Evolutionary conservation across 2,113 vertebrate species (phyloP).

Genomic region (Tetrax tetrax): DNA sequence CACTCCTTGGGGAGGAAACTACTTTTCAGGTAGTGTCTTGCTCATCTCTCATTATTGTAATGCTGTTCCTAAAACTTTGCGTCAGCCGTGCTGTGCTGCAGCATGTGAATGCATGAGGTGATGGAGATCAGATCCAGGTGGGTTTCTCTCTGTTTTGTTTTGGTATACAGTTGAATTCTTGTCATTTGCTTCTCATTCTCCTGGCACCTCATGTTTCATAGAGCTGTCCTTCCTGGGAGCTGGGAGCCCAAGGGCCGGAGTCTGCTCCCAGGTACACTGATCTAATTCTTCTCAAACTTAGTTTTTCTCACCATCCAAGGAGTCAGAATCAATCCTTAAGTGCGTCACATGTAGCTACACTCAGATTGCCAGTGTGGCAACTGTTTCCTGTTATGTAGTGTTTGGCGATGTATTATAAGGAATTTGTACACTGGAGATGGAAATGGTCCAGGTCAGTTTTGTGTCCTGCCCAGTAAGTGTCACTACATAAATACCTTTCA

Average conservation of each 20-base stretch:
- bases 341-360: neutral
- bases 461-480: neutral
- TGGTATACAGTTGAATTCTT: neutral
- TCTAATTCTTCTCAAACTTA: neutral
- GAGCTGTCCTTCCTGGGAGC: neutral
- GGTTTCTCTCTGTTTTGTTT: constrained; percentile 52
- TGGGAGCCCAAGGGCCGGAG: neutral
- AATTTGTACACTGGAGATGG: neutral
- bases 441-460: neutral
- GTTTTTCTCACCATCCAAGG: neutral
- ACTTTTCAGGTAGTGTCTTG: constrained; percentile 36
- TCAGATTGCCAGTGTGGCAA: neutral
- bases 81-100: neutral
- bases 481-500: neutral
- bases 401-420: neutral
- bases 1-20: constrained; percentile 38
- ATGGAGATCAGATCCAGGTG: constrained; percentile 53
- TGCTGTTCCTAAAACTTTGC: neutral
- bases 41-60: constrained; percentile 35
- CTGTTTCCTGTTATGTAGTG: neutral
- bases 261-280: neutral
- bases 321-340: neutral
- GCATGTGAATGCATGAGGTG: constrained; percentile 46
- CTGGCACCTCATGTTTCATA: neutral
- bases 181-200: neutral